Evolutionary conservation across 2,888 invertebrate species (phyloP).

Genomic region (Phyllotreta cruciferae): DNA sequence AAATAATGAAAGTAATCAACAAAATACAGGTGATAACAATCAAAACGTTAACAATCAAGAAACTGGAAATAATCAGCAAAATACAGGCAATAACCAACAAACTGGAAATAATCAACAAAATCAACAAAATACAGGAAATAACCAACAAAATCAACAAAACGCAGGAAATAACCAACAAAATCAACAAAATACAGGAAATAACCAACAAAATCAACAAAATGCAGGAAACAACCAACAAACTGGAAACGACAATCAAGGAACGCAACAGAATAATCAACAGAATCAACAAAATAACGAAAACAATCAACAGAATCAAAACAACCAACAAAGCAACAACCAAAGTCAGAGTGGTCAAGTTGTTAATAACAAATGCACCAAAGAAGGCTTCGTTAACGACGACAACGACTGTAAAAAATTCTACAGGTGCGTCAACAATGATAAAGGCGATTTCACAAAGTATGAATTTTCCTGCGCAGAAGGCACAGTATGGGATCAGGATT

Average conservation of each 20-base stretch:
- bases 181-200: constrained; percentile 34
- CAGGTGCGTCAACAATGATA: constrained; percentile 72
- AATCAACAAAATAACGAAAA: constrained; percentile 33
- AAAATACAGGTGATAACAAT: constrained; percentile 11
- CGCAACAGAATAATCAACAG: constrained; percentile 28
- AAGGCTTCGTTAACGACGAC: constrained; percentile 68
- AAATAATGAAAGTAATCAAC: constrained; percentile 22
- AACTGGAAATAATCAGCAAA: constrained; percentile 36
- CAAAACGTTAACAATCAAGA: constrained; percentile 28
- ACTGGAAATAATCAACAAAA: constrained; percentile 23
- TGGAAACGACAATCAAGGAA: constrained; percentile 17
- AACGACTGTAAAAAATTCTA: constrained; percentile 77
- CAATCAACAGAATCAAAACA: constrained; percentile 19
- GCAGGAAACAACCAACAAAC: constrained; percentile 19
- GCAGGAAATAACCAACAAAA: constrained; percentile 27
- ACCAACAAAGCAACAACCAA: constrained; percentile 16
- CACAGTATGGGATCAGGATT: constrained; percentile 76
- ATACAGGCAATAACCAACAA: constrained; percentile 17
- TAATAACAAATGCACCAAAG: constrained; percentile 51
- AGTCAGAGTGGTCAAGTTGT: constrained; percentile 28
- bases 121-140: constrained; percentile 32
- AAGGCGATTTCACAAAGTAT: constrained; percentile 68
- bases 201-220: constrained; percentile 32
- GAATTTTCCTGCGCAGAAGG: constrained; percentile 77
- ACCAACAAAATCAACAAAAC: constrained; percentile 31